Base-by-base conservation (phyloP, 2,113 vertebrate species). In the Condylura cristata region DNA sequence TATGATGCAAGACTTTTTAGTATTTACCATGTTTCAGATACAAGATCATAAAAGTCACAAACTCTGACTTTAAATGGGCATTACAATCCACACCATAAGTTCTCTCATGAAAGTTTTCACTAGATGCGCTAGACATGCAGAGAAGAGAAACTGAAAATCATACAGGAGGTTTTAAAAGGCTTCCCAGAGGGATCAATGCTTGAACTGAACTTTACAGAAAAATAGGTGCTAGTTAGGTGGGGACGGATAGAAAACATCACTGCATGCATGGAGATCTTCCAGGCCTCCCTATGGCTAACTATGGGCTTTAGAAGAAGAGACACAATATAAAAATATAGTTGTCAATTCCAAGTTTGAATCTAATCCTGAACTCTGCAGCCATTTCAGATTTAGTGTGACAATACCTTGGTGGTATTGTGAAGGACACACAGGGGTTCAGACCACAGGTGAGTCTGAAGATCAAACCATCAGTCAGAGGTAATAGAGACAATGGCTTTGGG, bases 141-240 rank as follows among this genome's bases (percentile, higher is more conserved):
- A 90, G 60, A 95, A 86, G 32, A 61, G 30, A 79, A 93, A 90
- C 0, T 81, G 56, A 94, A 96, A 90, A 89, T 61, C 48, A 53
- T 61, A 34, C 28, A 63, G 56, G 48, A 88, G 51, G 87, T 85
- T 92, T 93, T 16, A 86, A 89, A 76, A 79, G 32, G 24, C 39
- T 86, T 91, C 84, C 71, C 51, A 66, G 75, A 44, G 9, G 58
- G 53, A 88, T 58, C 41, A 74, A 16, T 39, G 30, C 37, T 93
- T 58, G 85, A 84, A 65, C 7, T 37, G 24, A 76, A n/a, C 83
- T 94, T 93, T 93, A 41, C 80, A 72, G 20, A 63, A 78, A 93
- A 91, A 39, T 7, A 48, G 63, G 63, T 28, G 18, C 66, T 68
- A 44, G 86, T 88, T 63, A 72, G 17, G 22, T 53, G 80, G 72